A percentile compares a stretch with the other conserved stretches of the same genome.
Evolutionary conservation across 2,113 vertebrate species (phyloP).

Genomic region (Marcusenius ussheri): DNA sequence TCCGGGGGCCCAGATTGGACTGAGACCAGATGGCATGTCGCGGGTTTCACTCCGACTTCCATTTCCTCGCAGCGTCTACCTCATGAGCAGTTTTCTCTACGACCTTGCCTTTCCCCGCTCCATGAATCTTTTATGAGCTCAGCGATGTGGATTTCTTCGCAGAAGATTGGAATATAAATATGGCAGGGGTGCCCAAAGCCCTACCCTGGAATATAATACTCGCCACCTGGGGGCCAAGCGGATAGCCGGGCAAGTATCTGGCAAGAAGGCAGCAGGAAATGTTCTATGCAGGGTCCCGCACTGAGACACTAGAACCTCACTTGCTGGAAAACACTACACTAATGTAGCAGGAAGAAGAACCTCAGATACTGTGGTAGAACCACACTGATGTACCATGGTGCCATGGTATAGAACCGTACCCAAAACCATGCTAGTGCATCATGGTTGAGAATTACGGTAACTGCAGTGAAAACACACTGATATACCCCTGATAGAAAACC

Average conservation of each 20-base stretch:
- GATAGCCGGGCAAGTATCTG: not conserved
- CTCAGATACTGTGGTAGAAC: not conserved
- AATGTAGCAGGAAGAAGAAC: not conserved
- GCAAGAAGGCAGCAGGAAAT: not conserved
- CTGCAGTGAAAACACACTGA: not conserved
- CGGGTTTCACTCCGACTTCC: slow-evolving; percentile 27
- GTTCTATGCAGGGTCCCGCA: not conserved
- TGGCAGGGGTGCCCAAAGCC: slow-evolving; percentile 53
- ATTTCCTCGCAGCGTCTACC: slow-evolving; percentile 50
- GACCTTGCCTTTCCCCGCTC: slow-evolving; percentile 61
- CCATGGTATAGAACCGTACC: not conserved
- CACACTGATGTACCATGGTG: not conserved
- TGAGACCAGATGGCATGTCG: not conserved
- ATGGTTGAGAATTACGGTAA: not conserved
- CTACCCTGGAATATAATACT: slow-evolving; percentile 51
- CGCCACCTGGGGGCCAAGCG: slow-evolving; percentile 42
- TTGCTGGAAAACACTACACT: not conserved
- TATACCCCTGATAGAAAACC: not conserved
- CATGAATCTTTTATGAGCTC: slow-evolving; percentile 72
- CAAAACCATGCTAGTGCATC: not conserved
- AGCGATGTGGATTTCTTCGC: slow-evolving; percentile 60
- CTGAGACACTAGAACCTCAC: not conserved
- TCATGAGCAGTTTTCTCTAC: slow-evolving; percentile 56
- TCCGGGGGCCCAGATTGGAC: slow-evolving; percentile 1
- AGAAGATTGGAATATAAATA: slow-evolving; percentile 74